Conservation (phyloP, 92 coral and sea anemone species). For the Palythoa heliodiscus region DNA sequence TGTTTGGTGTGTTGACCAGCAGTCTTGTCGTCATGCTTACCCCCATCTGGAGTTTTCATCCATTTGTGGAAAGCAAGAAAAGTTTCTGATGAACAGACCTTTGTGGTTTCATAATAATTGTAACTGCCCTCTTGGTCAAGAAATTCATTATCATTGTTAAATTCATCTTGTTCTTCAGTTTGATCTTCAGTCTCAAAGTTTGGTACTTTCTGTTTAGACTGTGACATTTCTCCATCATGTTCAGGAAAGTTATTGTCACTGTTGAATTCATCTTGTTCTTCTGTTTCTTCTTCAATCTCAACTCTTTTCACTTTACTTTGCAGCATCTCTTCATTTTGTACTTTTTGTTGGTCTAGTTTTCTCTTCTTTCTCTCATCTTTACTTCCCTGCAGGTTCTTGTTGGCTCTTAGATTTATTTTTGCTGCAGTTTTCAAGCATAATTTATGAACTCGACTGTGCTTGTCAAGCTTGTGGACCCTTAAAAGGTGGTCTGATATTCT, state of each 20-base stretch:
- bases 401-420: background rate
- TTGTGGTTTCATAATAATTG: background rate
- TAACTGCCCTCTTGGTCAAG: conserved; percentile 11
- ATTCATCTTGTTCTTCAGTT: conserved; percentile 13
- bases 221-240: background rate
- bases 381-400: conserved; percentile 1
- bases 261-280: conserved; percentile 3
- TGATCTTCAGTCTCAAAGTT: conserved; percentile 1
- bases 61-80: conserved; percentile 38
- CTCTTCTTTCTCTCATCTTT: background rate
- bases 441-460: conserved; percentile 13
- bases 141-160: background rate
- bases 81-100: background rate
- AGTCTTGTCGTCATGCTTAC: conserved; percentile 65
- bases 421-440: conserved; percentile 3
- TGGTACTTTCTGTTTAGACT: background rate
- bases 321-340: background rate
- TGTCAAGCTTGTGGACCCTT: conserved; percentile 18
- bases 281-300: conserved; percentile 1
- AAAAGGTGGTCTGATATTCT: conserved; percentile 10
- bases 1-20: conserved; percentile 64
- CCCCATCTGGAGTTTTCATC: conserved; percentile 75
- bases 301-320: conserved; percentile 14
- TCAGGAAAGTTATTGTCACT: background rate
- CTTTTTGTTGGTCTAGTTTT: background rate